A percentile compares a stretch with the other conserved stretches of the same genome.
Conservation (phyloP, 2,797 vertebrate genomes). For the Macroramphosus scolopax region DNA sequence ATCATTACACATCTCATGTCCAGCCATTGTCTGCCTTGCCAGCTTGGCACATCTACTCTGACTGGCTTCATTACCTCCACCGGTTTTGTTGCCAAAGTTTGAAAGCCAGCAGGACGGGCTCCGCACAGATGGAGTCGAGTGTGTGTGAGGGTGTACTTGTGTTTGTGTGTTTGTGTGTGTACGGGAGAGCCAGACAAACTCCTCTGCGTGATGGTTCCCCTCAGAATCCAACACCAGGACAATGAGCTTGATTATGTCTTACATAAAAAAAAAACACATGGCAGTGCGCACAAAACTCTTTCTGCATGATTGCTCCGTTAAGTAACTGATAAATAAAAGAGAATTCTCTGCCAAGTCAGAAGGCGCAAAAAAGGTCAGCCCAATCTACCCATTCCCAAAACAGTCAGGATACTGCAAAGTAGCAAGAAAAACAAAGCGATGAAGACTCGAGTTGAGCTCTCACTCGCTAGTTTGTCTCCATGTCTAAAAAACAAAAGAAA, state of each 20-base stretch:
- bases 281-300: constrained; percentile 9
- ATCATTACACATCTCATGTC: constrained; percentile 13
- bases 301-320: constrained; percentile 5
- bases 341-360: too few species aligned
- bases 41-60: too few species aligned
- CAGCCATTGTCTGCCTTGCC: background rate
- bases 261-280: too few species aligned
- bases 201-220: constrained; percentile 27
- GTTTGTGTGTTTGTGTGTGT: background rate
- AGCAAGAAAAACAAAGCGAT: too few species aligned
- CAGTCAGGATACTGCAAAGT: too few species aligned
- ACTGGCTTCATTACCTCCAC: too few species aligned
- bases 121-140: constrained; percentile 12
- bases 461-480: too few species aligned
- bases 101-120: background rate
- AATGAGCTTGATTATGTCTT: constrained; percentile 22
- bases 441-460: too few species aligned
- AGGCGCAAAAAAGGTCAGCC: too few species aligned
- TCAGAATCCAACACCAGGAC: constrained; percentile 21
- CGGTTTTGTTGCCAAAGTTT: constrained; percentile 10
- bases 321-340: background rate
- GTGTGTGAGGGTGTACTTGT: too few species aligned
- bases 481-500: too few species aligned
- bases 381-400: too few species aligned
- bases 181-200: background rate